Conservation (phyloP, 2,888 invertebrate species). For the Bimastos eiseni region DNA sequence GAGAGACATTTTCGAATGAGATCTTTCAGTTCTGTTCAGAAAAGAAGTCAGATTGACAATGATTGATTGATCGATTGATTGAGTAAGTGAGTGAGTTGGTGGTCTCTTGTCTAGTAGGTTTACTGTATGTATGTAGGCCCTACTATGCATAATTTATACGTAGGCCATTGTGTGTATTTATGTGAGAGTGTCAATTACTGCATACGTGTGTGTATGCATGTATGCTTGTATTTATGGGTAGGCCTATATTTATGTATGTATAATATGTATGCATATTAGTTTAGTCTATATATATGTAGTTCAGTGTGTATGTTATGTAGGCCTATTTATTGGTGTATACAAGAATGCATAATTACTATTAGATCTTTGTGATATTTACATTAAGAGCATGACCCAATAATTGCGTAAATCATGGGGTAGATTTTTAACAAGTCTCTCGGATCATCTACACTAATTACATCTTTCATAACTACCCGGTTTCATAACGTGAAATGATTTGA, state of each 20-base stretch:
- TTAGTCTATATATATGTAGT: neutral
- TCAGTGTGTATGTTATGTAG: no score
- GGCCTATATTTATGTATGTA: no score
- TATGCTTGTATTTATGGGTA: neutral
- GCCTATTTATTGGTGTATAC: neutral
- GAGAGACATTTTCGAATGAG: conserved; percentile 66
- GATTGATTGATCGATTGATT: neutral
- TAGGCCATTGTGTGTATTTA: neutral
- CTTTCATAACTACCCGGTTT: neutral
- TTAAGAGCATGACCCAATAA: neutral
- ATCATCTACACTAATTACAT: no score
- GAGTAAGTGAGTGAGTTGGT: neutral
- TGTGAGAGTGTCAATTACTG: neutral
- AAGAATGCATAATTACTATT: neutral
- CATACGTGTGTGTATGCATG: neutral
- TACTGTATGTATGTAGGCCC: neutral
- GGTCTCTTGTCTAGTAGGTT: neutral
- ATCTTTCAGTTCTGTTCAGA: conserved; percentile 65
- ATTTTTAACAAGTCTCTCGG: no score
- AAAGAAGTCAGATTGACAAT: neutral
- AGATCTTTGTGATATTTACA: neutral
- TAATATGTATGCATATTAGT: neutral
- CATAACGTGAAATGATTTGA: no score
- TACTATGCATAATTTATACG: no score
- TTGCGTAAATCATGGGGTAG: no score